A percentile compares a stretch with the other conserved stretches of the same genome.
Conservation (phyloP, 2,888 invertebrate species). For the Tyria jacobaeae region DNA sequence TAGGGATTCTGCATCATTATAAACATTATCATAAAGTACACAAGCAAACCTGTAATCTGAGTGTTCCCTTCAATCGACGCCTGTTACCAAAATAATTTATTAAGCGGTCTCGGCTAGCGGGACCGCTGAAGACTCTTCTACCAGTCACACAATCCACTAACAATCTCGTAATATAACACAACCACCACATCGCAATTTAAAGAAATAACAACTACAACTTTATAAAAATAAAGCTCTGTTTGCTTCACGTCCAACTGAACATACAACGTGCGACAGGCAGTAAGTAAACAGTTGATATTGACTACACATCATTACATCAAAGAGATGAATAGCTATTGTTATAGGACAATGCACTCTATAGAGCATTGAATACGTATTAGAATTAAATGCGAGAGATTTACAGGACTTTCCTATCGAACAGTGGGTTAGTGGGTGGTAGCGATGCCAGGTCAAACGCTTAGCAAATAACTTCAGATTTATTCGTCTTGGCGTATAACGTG, state of each 20-base stretch:
- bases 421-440: conserved; percentile 82
- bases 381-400: conserved; percentile 53
- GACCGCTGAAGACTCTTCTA: conserved; percentile 79
- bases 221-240: conserved; percentile 52
- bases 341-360: conserved; percentile 72
- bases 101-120: conserved; percentile 79
- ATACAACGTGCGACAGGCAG: conserved; percentile 63
- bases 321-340: conserved; percentile 72
- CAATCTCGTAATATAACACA: conserved; percentile 40
- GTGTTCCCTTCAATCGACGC: conserved; percentile 49
- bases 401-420: conserved; percentile 69
- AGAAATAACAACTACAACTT: conserved; percentile 46
- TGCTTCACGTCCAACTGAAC: conserved; percentile 43
- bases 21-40: conserved; percentile 39
- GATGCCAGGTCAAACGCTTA: conserved; percentile 81
- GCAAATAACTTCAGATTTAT: conserved; percentile 74
- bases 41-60: conserved; percentile 42
- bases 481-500: conserved; percentile 75
- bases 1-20: conserved; percentile 32
- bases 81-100: conserved; percentile 79
- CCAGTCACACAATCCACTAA: conserved; percentile 70
- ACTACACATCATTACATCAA: conserved; percentile 83
- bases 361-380: conserved; percentile 60
- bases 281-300: conserved; percentile 85
- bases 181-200: conserved; percentile 31